Conservation (phyloP, 2,113 vertebrate species). For the Pycnonotus jocosus region DNA sequence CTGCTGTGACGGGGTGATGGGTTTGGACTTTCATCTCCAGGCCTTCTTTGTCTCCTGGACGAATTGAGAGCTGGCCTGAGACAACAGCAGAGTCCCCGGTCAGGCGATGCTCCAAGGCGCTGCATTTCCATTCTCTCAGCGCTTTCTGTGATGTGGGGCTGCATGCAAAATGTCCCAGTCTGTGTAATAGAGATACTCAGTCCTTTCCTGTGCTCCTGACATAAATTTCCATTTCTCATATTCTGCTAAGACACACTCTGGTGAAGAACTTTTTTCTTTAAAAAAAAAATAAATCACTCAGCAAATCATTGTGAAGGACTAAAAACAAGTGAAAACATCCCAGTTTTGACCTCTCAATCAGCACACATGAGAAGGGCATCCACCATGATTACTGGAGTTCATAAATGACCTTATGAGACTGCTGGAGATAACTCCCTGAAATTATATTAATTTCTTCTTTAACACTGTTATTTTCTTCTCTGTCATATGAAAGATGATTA, state of each 20-base stretch:
- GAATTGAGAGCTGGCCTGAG: background rate
- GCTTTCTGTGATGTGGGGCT: background rate
- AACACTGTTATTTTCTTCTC: background rate
- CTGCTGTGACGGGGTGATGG: background rate
- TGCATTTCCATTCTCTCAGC: background rate
- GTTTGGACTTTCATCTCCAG: constrained; percentile 2
- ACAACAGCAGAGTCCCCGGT: background rate
- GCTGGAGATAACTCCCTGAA: background rate
- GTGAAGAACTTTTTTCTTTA: background rate
- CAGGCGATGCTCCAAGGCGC: rapidly evolving
- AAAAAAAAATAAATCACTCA: background rate
- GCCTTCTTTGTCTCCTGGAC: background rate
- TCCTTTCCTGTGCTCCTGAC: background rate
- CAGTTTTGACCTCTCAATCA: background rate
- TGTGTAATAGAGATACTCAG: background rate
- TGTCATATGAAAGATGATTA: background rate
- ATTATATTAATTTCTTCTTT: background rate
- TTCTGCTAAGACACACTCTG: background rate
- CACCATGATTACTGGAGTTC: background rate
- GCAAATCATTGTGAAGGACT: background rate
- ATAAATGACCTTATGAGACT: background rate
- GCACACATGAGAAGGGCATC: background rate
- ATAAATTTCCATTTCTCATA: background rate
- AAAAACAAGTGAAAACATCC: background rate
- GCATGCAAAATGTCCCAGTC: background rate